Evolutionary conservation across 2,888 invertebrate species (phyloP), one percentile per base, ranked within the genome.

Genomic region (Oxyscelio sp.): DNA sequence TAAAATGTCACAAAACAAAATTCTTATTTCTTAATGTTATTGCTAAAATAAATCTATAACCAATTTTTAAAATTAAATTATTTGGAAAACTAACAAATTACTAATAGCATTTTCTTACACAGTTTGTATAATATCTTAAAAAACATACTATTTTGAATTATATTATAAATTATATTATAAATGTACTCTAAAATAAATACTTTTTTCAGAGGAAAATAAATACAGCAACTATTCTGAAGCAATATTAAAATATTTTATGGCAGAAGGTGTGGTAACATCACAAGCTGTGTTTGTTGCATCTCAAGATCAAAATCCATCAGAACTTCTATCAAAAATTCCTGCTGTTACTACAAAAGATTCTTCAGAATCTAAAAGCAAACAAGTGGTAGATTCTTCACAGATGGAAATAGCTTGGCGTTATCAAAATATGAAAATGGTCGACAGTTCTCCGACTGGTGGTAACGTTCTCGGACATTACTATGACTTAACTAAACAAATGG

Each of bases 401-500:
- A 96, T 98, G 96, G 97, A 97, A 92, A 98, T 98, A 92, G 98
- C 98, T 0, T 98, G 98, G 97, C 95, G 98, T 79, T 98, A 98
- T 94, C 97, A 97, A 92, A 96, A 97, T 84, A 95, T 97, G 87
- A 96, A 95, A 31, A 95, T 96, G 77, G 95, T 96, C 0, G 96
- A 97, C 86, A 94, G 95, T 0, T 94, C 94, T 43, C 94, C 94
- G 40, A 91, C 95, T 90, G 89, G 95, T 93, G 88, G 95, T 94
- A 94, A 95, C 94, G 87, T 94, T 90, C 96, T 97, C 94, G 97
- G 97, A 0, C 97, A 98, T 93, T 96, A 97, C 91, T 98, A 97
- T 94, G 98, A 98, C 94, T 94, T 98, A 22, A 97, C 97, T 80
- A 97, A 96, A 93, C 95, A 95, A 87, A 97, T 98, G 95, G 95